Evolutionary conservation across 2,888 invertebrate genomes (phyloP).

Genomic region (Capitulum mitella): DNA sequence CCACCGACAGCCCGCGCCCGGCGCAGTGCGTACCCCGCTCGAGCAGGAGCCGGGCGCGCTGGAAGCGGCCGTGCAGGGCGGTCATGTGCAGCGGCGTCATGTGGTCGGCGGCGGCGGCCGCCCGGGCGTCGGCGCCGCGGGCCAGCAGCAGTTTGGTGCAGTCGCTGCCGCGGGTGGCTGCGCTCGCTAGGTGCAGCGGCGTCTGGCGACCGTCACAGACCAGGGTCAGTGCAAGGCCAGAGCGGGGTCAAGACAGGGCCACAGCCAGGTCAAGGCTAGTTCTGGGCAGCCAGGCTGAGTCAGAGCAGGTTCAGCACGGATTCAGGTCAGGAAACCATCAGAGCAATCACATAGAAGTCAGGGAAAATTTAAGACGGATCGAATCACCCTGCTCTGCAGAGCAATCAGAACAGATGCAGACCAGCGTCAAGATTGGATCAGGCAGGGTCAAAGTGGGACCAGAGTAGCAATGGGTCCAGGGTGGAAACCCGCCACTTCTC

Average conservation of each 20-base stretch:
- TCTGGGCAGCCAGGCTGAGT: too few species aligned
- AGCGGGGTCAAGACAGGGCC: not conserved
- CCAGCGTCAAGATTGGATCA: too few species aligned
- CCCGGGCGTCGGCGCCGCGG: conserved; percentile 51
- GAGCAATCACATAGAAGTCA: too few species aligned
- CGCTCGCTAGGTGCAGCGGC: conserved; percentile 55
- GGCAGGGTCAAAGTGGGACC: too few species aligned
- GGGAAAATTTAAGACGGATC: too few species aligned
- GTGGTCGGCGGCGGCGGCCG: conserved; percentile 51
- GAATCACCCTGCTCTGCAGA: too few species aligned
- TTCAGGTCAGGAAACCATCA: too few species aligned
- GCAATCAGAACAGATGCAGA: too few species aligned
- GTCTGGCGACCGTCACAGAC: not conserved
- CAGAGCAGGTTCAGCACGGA: too few species aligned
- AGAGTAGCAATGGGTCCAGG: too few species aligned
- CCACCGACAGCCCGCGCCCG: too few species aligned
- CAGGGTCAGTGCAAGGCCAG: not conserved
- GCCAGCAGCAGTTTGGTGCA: conserved; percentile 53
- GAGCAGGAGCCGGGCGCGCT: conserved; percentile 54
- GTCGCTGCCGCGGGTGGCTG: conserved; percentile 54
- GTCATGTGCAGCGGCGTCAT: conserved; percentile 58
- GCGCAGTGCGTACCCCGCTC: conserved; percentile 49
- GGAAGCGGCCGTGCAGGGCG: conserved; percentile 58
- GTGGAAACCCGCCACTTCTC: too few species aligned
- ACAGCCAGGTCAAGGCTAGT: not conserved